Evolutionary conservation across 1,140 invertebrate species (phyloP).

Genomic region (Drosophila setifemur): DNA sequence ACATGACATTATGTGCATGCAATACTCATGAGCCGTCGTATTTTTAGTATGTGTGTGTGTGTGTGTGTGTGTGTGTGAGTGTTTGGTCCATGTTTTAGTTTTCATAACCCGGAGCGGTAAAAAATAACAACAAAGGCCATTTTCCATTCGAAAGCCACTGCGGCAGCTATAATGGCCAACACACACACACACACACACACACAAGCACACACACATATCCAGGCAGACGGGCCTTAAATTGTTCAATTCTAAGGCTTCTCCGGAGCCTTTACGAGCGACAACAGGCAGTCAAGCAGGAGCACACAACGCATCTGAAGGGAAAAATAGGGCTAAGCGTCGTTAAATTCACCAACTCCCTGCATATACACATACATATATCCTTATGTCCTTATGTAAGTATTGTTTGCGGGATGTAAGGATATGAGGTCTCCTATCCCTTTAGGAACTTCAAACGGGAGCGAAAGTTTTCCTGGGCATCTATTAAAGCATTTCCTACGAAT

Average conservation of each 20-base stretch:
- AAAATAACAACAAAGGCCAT: conserved; percentile 45
- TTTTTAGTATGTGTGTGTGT: no score
- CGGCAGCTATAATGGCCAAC: conserved; percentile 46
- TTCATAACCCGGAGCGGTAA: conserved; percentile 48
- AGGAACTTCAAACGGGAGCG: conserved; percentile 23
- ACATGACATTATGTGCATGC: no score
- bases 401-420: conserved; percentile 14
- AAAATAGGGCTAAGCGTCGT: conserved; percentile 40
- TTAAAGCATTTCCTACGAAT: conserved; percentile 22
- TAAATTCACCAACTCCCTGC: conserved; percentile 13
- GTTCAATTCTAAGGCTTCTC: conserved; percentile 50
- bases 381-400: no score
- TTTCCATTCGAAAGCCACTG: conserved; percentile 45
- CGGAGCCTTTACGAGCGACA: conserved; percentile 42
- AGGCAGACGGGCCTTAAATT: conserved; percentile 38
- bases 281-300: conserved; percentile 5
- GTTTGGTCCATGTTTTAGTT: conserved; percentile 43
- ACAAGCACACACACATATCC: background rate
- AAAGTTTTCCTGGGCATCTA: conserved; percentile 39
- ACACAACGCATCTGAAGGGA: background rate
- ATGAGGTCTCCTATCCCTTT: conserved; percentile 1
- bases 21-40: background rate
- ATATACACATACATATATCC: no score
- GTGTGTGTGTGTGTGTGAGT: no score
- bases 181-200: conserved; percentile 6